Base-by-base conservation (phyloP, 53 echinoderm and acorn worm genomes). In the Temnopleurus reevesii region DNA sequence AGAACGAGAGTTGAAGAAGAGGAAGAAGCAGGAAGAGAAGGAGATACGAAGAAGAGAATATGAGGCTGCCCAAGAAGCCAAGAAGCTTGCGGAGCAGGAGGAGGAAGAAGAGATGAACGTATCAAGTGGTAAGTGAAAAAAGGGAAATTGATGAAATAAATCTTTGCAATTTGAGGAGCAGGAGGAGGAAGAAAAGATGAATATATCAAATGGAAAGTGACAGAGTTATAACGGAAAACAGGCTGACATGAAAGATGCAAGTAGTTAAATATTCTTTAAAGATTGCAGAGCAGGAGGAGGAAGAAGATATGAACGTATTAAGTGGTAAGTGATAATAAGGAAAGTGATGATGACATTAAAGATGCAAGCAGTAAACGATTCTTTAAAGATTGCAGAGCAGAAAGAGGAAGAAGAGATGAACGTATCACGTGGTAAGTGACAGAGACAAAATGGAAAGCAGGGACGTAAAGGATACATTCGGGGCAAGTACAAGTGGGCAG, bases 1-100 rank as follows among this genome's bases (percentile, higher is more conserved):
- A 79, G 58, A 91, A 51, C 92, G 81, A 85, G 93, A 94, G 53
- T 41, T 89, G 81, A 97, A 89, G 54, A 95, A 95, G 89, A 89
- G 63, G 59, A 87, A 94, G 89, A 97, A 95, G 59, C 90, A 86
- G 24, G 89, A 59, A 59, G 94, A 97, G 86, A 94, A 95, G 57
- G 94, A 94, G 83, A 92, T 46, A 85, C 86, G 92, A 77, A 93
- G 92, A 28, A 81, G 59, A 34, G 91, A 92, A 64, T 97, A 94
- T 33, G 93, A 92, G 76, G 97, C 93, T 38, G 89, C 93, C n/a
- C 56, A 92, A 84, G 94, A 91, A 15, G 90, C 92, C 55, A 92
- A 90, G 89, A 97, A 49, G 56, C 24, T 12, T 27, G 79, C 77
- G 31, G 76, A 81, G 31, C 13, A 54, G 30, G 46, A 54, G 45